Conservation (phyloP, 1,140 invertebrate genomes). For the Dermatophagoides farinae region DNA sequence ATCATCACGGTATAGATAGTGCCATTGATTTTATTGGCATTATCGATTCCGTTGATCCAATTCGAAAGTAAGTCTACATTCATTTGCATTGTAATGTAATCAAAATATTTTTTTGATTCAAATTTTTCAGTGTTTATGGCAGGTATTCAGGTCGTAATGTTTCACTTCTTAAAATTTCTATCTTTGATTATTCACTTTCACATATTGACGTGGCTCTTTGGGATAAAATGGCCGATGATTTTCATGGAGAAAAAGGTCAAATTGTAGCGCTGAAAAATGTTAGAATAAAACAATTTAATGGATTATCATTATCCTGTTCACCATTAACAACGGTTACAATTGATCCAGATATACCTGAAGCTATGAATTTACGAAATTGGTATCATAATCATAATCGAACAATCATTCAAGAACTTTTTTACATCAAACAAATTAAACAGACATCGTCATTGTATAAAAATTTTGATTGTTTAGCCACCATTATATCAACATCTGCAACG, state of each 20-base stretch:
- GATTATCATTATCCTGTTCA: conserved; percentile 27
- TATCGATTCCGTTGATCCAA: conserved; percentile 37
- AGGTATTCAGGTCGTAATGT: conserved; percentile 55
- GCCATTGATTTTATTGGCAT: conserved; percentile 68
- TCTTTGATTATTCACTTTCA: conserved; percentile 64
- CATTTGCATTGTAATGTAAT: too few species aligned
- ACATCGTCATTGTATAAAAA: conserved; percentile 42
- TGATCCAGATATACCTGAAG: conserved; percentile 42
- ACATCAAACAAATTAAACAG: conserved; percentile 44
- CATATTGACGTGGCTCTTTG: conserved; percentile 42
- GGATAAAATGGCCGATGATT: conserved; percentile 48
- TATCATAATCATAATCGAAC: conserved; percentile 21
- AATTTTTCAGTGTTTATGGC: conserved; percentile 25
- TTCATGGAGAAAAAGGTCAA: conserved; percentile 49
- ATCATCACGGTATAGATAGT: conserved; percentile 27
- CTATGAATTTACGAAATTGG: not conserved
- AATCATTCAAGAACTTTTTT: conserved; percentile 40
- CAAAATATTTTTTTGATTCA: too few species aligned
- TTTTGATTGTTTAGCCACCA: conserved; percentile 34
- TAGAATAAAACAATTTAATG: conserved; percentile 48
- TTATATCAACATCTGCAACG: conserved; percentile 20
- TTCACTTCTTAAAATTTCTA: conserved; percentile 61
- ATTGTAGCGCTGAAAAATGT: conserved; percentile 62
- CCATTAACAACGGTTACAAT: conserved; percentile 33
- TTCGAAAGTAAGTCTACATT: conserved; percentile 44